Base-by-base conservation (phyloP, 2,113 vertebrate species). In the human (Homo sapiens) region DNA sequence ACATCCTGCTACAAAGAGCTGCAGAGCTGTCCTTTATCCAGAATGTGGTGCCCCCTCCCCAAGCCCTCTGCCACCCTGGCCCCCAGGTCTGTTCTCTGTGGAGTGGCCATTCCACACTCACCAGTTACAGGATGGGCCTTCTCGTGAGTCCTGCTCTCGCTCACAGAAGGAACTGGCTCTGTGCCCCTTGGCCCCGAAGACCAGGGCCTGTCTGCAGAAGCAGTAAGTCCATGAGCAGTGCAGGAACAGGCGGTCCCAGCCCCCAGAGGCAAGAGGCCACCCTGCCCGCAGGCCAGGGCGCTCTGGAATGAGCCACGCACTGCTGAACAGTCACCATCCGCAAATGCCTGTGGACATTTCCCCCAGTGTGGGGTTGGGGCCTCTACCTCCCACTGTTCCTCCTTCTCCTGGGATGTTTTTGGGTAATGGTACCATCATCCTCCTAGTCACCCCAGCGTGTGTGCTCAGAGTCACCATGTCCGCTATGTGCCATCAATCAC, bases 101-200 rank as follows among this genome's bases (percentile, higher is more conserved):
- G 25, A 40, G 25, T 40, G n/a, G 13, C 27, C 55, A 6, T 12
- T 43, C 32, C 27, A 2, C 50, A 20, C 50, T 83, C 23, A 38
- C 32, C 25, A 4, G 1, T 6, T 3, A 6, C 68, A 22, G 3
- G 68, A 66, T 0, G 8, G 1, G 3, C n/a, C 55, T 70, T 48
- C 48, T 73, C 8, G 0, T 12, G 22, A 22, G 43, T 8, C 1
- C 59, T 16, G 20, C 10, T 32, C 55, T 11, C 1, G 0, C 45
- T 75, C 83, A 1, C 2, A 0, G 8, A 32, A 50, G 45, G 48
- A 6, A 6, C 9, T 0, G 0, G 23, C 38, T n/a, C 64, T 9
- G 9, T 1, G 5, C 0, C 12, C 68, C 52, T 22, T 32, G 2
- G 35, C 45, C 11, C 66, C 4, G 4, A 32, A 22, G 45, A 23